These are phyloP conservation scores for Periophthalmus magnuspinnatus DNA, from an alignment of 2,797 vertebrate species.

Conservation along the genomic window DNA sequence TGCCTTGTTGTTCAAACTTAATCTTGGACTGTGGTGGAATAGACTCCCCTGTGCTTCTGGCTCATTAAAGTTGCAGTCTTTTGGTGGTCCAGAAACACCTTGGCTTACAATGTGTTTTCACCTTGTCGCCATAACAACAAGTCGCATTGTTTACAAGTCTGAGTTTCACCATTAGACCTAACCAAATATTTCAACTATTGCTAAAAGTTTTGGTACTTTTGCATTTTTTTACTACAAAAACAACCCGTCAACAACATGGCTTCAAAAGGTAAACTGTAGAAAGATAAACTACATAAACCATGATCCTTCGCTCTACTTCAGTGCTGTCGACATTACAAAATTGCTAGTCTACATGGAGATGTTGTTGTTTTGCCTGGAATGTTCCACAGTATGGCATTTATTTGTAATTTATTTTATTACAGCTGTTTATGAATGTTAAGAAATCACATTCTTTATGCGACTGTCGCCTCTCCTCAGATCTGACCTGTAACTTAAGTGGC, in stretches of 20 bases:
- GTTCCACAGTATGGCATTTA: no score
- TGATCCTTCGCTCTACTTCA: background rate
- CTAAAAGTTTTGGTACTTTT: background rate
- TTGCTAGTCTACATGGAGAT: no score
- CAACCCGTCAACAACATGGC: background rate
- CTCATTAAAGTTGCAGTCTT: background rate
- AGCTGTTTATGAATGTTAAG: no score
- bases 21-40: background rate
- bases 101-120: constrained; percentile 9
- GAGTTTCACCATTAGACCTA: background rate
- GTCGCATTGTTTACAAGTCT: constrained; percentile 6
- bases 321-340: no score
- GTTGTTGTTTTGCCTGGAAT: no score
- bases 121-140: constrained; percentile 35
- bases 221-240: background rate
- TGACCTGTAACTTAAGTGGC: no score
- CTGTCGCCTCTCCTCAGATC: no score
- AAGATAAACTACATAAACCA: background rate
- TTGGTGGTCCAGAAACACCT: background rate
- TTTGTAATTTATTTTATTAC: no score
- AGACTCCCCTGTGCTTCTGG: background rate
- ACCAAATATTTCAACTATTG: background rate
- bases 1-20: background rate
- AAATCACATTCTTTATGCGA: no score
- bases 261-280: no score